Conservation (phyloP, 2,113 vertebrate genomes). For the Microtus montanus region DNA sequence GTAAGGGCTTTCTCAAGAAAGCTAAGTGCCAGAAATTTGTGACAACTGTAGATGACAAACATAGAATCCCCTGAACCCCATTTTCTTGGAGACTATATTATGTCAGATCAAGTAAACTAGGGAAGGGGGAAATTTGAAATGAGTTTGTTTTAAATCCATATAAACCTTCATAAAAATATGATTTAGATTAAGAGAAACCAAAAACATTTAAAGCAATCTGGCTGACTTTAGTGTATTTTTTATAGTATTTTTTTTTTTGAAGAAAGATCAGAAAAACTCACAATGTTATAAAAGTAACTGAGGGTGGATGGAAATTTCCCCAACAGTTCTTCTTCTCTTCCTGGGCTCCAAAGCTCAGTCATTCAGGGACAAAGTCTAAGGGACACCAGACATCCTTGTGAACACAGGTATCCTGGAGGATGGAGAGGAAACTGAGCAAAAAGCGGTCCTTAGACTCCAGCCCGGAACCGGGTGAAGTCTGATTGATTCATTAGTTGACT, state of each 20-base stretch:
- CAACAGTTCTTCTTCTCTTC: slow-evolving; percentile 65
- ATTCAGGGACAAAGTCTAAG: slow-evolving; percentile 24
- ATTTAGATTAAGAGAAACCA: slow-evolving; percentile 70
- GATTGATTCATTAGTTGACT: slow-evolving; percentile 61
- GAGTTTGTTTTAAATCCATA: slow-evolving; percentile 40
- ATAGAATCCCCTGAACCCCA: background rate
- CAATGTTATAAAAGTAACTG: slow-evolving; percentile 66
- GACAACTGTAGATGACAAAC: background rate
- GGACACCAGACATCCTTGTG: background rate
- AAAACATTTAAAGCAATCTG: slow-evolving; percentile 57
- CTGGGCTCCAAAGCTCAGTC: slow-evolving; percentile 61
- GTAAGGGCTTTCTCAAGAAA: slow-evolving; percentile 16
- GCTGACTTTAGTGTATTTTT: slow-evolving; percentile 69
- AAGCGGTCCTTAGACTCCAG: background rate
- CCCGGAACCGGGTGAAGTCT: background rate
- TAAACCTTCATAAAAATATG: slow-evolving; percentile 56
- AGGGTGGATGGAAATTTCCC: slow-evolving; percentile 74
- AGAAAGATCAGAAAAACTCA: slow-evolving; percentile 75
- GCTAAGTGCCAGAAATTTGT: background rate
- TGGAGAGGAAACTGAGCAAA: slow-evolving; percentile 21
- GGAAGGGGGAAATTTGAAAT: slow-evolving; percentile 34
- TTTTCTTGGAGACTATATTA: background rate
- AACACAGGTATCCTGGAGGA: background rate
- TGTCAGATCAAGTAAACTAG: background rate
- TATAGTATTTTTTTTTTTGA: slow-evolving; percentile 66